phyloP scores from a whole-genome alignment of 2,888 invertebrate genomes.

The Rapana venosa region DNA sequence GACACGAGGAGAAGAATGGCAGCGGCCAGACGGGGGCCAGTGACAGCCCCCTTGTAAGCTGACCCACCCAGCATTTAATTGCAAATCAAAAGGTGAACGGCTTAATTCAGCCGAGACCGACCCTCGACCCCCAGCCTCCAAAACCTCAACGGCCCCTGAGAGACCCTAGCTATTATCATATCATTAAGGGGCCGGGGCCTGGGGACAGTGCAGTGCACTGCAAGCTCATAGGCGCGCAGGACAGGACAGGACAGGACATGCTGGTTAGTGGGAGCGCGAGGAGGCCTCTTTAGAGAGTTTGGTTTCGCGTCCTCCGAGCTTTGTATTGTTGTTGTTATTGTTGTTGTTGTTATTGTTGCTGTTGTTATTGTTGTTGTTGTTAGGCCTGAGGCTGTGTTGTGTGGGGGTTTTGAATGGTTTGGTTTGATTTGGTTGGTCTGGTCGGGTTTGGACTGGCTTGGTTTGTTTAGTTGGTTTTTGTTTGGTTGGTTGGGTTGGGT shows the following conservation, averaged over 20 bases:
- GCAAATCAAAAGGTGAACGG: slow-evolving; percentile 44
- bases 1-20: background rate
- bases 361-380: background rate
- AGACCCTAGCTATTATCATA: slow-evolving; percentile 39
- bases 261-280: background rate
- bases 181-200: slow-evolving; percentile 20
- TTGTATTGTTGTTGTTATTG: background rate
- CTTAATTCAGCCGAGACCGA: slow-evolving; percentile 41
- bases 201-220: background rate
- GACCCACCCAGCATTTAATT: slow-evolving; percentile 40
- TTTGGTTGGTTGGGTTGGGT: no score
- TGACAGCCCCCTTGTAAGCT: background rate
- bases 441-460: no score
- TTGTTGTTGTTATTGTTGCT: background rate
- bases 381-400: background rate
- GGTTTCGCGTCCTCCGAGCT: slow-evolving; percentile 24
- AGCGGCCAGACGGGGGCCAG: background rate
- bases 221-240: background rate
- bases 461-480: no score
- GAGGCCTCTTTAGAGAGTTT: background rate
- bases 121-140: background rate
- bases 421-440: no score
- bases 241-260: background rate
- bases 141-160: slow-evolving; percentile 41
- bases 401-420: no score